Percentiles rank a stretch among this genome's conserved stretches.
These are phyloP conservation scores for Calliphora vomitoria DNA, from an alignment of 2,888 invertebrate species.

Conservation along the genomic window DNA sequence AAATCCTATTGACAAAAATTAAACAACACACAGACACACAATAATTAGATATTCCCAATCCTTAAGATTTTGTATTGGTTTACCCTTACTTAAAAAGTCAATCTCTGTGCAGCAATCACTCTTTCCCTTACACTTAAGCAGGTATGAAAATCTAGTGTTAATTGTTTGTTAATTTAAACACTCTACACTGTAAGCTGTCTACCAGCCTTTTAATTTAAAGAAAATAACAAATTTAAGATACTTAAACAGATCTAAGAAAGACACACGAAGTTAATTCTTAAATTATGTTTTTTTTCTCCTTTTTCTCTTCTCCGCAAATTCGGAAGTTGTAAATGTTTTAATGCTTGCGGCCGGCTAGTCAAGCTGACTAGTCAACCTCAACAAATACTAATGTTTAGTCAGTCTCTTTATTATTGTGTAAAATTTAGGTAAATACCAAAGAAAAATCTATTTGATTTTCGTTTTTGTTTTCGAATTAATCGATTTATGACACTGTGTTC, in stretches of 20 bases:
- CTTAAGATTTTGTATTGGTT: background rate
- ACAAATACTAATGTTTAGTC: slow-evolving; percentile 9
- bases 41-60: slow-evolving; percentile 18
- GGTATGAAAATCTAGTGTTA: slow-evolving; percentile 55
- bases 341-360: slow-evolving; percentile 32
- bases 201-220: slow-evolving; percentile 18
- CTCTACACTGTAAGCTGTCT: background rate
- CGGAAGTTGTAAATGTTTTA: slow-evolving; percentile 46
- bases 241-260: background rate
- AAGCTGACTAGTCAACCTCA: slow-evolving; percentile 22
- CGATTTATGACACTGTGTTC: slow-evolving; percentile 52
- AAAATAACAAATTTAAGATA: slow-evolving; percentile 19
- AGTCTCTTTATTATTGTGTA: slow-evolving; percentile 26
- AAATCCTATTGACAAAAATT: background rate
- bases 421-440: slow-evolving; percentile 32
- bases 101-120: background rate
- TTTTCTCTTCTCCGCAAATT: background rate
- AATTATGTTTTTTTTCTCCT: slow-evolving; percentile 28
- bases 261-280: slow-evolving; percentile 38
- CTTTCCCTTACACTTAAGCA: slow-evolving; percentile 4
- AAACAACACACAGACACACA: background rate
- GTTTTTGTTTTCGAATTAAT: slow-evolving; percentile 49
- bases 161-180: slow-evolving; percentile 58
- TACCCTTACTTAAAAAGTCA: slow-evolving; percentile 47
- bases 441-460: slow-evolving; percentile 45